A percentile compares a stretch with the other conserved stretches of the same genome.
phyloP scores from a whole-genome alignment of 2,888 invertebrate genomes.

The Proisotoma minuta region DNA sequence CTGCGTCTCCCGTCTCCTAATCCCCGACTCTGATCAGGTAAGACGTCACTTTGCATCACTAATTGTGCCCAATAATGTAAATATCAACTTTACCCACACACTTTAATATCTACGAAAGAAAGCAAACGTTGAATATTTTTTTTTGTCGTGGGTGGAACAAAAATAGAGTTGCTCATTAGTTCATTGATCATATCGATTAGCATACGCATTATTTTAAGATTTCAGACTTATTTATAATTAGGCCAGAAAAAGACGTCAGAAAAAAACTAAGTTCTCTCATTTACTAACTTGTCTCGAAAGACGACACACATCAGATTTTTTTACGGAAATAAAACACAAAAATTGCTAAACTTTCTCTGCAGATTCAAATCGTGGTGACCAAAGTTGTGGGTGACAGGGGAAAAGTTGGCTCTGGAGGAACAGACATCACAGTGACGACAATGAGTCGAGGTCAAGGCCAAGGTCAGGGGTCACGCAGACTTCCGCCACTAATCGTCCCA shows the following conservation, averaged over 20 bases:
- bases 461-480: conserved; percentile 19
- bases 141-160: no score
- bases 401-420: conserved; percentile 34
- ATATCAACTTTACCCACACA: no score
- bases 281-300: no score
- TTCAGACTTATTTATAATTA: no score
- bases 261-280: no score
- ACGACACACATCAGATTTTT: no score
- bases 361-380: conserved; percentile 45
- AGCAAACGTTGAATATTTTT: background rate
- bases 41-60: background rate
- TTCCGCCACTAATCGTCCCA: conserved; percentile 26
- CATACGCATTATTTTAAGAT: no score
- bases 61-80: background rate
- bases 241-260: no score
- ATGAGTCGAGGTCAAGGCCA: conserved; percentile 23
- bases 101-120: background rate
- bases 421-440: conserved; percentile 28
- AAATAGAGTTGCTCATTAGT: no score
- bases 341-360: no score
- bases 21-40: conserved; percentile 38
- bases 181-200: no score
- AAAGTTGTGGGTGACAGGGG: conserved; percentile 27
- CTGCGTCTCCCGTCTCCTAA: conserved; percentile 33
- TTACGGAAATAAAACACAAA: no score